Evolutionary conservation across 2,113 vertebrate genomes (phyloP).

Genomic region (Heterotilapia buettikoferi): DNA sequence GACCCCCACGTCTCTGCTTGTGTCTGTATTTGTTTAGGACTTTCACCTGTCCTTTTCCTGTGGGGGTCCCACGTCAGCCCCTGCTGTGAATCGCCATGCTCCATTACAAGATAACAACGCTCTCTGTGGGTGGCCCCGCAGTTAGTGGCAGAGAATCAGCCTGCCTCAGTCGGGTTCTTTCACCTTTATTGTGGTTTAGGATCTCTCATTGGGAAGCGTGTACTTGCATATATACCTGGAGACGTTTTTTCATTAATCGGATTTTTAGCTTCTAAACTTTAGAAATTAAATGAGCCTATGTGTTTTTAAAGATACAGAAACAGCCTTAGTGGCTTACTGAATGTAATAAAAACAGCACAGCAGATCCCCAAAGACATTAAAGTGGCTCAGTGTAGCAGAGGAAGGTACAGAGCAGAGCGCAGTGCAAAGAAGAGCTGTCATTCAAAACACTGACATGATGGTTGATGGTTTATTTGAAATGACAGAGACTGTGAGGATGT

Average conservation of each 20-base stretch:
- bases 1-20: slow-evolving; percentile 23
- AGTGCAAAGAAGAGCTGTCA: not conserved
- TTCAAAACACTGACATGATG: not conserved
- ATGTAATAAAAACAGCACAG: not conserved
- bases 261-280: not conserved
- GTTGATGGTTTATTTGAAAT: not conserved
- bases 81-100: slow-evolving; percentile 46
- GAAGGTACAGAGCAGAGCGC: not conserved
- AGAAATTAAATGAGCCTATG: not conserved
- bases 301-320: not conserved
- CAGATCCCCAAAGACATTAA: not conserved
- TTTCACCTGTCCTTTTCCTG: slow-evolving; percentile 64
- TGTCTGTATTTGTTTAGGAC: slow-evolving; percentile 52
- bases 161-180: not conserved
- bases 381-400: not conserved
- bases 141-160: not conserved
- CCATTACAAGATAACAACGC: slow-evolving; percentile 62
- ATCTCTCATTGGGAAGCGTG: not conserved
- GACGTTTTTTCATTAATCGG: fast-evolving
- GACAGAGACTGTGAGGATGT: not conserved
- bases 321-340: fast-evolving
- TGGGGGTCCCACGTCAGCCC: slow-evolving; percentile 57
- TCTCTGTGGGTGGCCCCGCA: slow-evolving; percentile 61
- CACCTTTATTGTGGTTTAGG: not conserved
- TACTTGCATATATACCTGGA: fast-evolving